phyloP scores from a whole-genome alignment of 2,113 vertebrate species.

The Blennius ocellaris region DNA sequence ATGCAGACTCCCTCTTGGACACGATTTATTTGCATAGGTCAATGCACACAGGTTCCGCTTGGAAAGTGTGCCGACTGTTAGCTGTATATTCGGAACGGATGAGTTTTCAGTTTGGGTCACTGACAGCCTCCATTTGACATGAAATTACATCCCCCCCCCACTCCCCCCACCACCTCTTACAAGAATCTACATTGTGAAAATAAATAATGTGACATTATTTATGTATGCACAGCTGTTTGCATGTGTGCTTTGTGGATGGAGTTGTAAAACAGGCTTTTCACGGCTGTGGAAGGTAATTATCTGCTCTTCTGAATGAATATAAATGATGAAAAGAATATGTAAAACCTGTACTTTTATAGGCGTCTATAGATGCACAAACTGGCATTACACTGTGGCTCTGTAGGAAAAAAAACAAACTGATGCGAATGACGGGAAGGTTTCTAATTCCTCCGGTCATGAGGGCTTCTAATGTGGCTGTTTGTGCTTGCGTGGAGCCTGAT shows the following conservation, averaged over 20 bases:
- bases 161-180: no score
- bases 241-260: neutral
- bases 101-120: slow-evolving; percentile 15
- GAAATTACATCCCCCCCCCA: slow-evolving; percentile 41
- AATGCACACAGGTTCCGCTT: slow-evolving; percentile 26
- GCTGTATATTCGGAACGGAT: slow-evolving; percentile 4
- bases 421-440: slow-evolving; percentile 10
- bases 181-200: slow-evolving; percentile 49
- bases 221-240: slow-evolving; percentile 24
- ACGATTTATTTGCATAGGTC: slow-evolving; percentile 69
- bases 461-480: slow-evolving; percentile 17
- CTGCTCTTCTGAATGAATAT: slow-evolving; percentile 19
- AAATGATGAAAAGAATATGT: slow-evolving; percentile 33
- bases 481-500: slow-evolving; percentile 15
- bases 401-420: slow-evolving; percentile 13
- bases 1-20: slow-evolving; percentile 29
- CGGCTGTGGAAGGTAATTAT: slow-evolving; percentile 28
- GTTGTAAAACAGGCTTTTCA: neutral
- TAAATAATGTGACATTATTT: slow-evolving; percentile 42
- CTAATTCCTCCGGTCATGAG: slow-evolving; percentile 17
- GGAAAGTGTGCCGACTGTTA: slow-evolving; percentile 20
- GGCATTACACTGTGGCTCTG: neutral
- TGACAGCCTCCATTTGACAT: slow-evolving; percentile 37
- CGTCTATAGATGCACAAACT: neutral
- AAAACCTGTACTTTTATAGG: neutral